phyloP scores from a whole-genome alignment of 2,797 vertebrate species.

The Rhinophrynus dorsalis region DNA sequence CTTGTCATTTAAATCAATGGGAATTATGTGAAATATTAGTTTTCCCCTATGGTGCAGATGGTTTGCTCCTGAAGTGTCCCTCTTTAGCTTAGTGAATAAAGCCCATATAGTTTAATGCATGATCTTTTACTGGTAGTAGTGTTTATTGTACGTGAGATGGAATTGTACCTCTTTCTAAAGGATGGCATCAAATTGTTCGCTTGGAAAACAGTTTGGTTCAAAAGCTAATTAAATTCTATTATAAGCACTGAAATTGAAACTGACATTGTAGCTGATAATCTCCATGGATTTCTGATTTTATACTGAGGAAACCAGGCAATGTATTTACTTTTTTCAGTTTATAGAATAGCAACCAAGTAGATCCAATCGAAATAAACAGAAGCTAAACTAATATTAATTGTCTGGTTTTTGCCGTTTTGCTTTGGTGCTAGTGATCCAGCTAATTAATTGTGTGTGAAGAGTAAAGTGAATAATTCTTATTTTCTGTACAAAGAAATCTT shows the following conservation, averaged over 20 bases:
- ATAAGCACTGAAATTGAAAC: slow-evolving; percentile 36
- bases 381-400: slow-evolving; percentile 33
- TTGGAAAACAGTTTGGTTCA: slow-evolving; percentile 24
- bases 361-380: slow-evolving; percentile 28
- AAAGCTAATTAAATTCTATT: slow-evolving; percentile 43
- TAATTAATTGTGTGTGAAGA: slow-evolving; percentile 25
- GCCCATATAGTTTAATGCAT: too few relatives aligned
- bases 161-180: background rate
- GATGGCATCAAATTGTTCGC: background rate
- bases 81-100: too few relatives aligned
- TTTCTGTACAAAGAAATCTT: too few relatives aligned
- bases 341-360: slow-evolving; percentile 29
- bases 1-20: too few relatives aligned
- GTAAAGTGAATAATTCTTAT: slow-evolving; percentile 1
- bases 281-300: slow-evolving; percentile 23
- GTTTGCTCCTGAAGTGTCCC: too few relatives aligned
- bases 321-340: slow-evolving; percentile 31
- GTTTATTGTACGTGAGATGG: background rate
- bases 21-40: too few relatives aligned
- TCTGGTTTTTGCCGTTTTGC: slow-evolving; percentile 1
- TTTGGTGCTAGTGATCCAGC: slow-evolving; percentile 18
- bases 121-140: background rate
- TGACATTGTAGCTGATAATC: slow-evolving; percentile 40
- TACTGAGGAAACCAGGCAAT: slow-evolving; percentile 16
- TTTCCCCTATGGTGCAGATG: too few relatives aligned